A percentile compares a stretch with the other conserved stretches of the same genome.
These are phyloP conservation scores for Limanda limanda DNA, from an alignment of 2,113 vertebrate genomes.

Conservation along the genomic window DNA sequence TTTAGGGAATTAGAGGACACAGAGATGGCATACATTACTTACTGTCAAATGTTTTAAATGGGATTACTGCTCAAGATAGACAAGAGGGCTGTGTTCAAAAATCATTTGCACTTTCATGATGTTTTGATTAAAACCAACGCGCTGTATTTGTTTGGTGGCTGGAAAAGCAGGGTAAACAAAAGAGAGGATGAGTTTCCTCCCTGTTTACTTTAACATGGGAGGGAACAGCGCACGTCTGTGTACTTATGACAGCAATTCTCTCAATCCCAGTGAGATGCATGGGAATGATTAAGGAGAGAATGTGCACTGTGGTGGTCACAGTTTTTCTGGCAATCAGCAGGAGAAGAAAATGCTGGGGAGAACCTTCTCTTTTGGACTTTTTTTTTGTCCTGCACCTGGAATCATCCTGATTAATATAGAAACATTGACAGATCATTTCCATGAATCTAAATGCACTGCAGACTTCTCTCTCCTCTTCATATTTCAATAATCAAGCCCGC, in stretches of 20 bases:
- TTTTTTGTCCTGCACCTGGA: constrained; percentile 57
- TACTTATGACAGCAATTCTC: constrained; percentile 71
- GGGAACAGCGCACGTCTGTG: constrained; percentile 57
- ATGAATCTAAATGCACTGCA: constrained; percentile 7
- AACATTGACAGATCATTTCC: constrained; percentile 22
- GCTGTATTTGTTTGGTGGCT: constrained; percentile 70
- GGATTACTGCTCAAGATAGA: constrained; percentile 34
- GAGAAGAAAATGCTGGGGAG: constrained; percentile 38
- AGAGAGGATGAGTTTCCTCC: constrained; percentile 48
- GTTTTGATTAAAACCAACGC: constrained; percentile 73
- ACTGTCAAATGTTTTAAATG: constrained; percentile 56
- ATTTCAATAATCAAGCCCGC: constrained; percentile 27
- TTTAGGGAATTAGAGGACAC: constrained; percentile 58
- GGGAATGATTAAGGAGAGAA: constrained; percentile 78
- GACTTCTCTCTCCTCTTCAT: constrained; percentile 2
- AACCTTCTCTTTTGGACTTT: constrained; percentile 21
- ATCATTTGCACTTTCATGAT: constrained; percentile 68
- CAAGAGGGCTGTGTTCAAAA: constrained; percentile 41
- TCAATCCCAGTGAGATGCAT: constrained; percentile 62
- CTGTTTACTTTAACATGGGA: constrained; percentile 71
- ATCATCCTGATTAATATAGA: constrained; percentile 37
- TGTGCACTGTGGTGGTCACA: constrained; percentile 65
- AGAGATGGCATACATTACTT: constrained; percentile 50
- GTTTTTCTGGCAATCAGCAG: constrained; percentile 69
- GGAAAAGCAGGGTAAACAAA: constrained; percentile 66